These are phyloP conservation scores for Drosophila pruinosa DNA, from an alignment of 1,140 invertebrate genomes.

Conservation along the genomic window DNA sequence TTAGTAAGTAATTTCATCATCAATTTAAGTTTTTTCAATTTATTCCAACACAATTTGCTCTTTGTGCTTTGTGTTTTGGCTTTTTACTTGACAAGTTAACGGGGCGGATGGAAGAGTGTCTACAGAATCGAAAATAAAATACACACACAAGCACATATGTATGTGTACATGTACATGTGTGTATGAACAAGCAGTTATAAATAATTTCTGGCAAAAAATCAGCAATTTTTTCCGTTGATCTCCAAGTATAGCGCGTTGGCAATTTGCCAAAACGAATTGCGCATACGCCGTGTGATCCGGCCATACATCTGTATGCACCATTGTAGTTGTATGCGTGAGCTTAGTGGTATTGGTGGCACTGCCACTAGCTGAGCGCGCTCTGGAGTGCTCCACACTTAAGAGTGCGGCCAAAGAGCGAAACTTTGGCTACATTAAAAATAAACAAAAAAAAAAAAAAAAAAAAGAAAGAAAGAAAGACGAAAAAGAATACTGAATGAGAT, in stretches of 20 bases:
- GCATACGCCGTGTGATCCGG: conserved; percentile 65
- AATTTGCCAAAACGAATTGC: conserved; percentile 84
- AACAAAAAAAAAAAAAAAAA: conserved; percentile 17
- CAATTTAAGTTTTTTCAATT: neutral
- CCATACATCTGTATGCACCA: conserved; percentile 7
- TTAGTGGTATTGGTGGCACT: conserved; percentile 1
- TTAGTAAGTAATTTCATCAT: conserved; percentile 39
- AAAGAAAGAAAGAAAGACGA: neutral
- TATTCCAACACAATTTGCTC: conserved; percentile 19
- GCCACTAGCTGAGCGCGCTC: conserved; percentile 5
- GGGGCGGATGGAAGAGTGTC: conserved; percentile 26
- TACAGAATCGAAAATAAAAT: conserved; percentile 57
- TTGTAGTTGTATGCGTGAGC: conserved; percentile 9
- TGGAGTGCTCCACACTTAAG: conserved; percentile 45
- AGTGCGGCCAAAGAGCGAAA: neutral
- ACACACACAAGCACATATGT: conserved; percentile 23
- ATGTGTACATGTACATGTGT: conserved; percentile 33
- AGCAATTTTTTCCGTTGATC: conserved; percentile 84
- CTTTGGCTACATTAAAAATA: conserved; percentile 29
- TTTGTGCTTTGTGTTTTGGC: conserved; percentile 12
- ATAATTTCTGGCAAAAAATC: conserved; percentile 83
- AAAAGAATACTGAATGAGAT: conserved; percentile 3
- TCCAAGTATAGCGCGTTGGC: conserved; percentile 90
- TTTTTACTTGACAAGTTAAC: conserved; percentile 47
- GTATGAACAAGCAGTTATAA: conserved; percentile 81